Evolutionary conservation across 2,888 invertebrate species (phyloP).

Genomic region (Pelosia muscerda): DNA sequence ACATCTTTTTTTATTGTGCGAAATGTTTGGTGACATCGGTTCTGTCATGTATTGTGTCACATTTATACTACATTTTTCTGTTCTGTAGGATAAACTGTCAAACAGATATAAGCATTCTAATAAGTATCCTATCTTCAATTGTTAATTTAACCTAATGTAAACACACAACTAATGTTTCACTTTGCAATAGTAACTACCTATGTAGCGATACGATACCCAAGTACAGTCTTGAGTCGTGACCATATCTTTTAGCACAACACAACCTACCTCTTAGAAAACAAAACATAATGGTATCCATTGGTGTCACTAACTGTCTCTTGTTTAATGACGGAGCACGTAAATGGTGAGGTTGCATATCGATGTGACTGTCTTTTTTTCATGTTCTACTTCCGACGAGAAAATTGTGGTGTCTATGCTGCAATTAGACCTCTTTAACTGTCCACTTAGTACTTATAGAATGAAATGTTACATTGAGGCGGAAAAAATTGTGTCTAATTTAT

Average conservation of each 20-base stretch:
- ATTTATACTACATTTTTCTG: too few species aligned
- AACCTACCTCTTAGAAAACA: constrained; percentile 17
- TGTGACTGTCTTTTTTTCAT: constrained; percentile 48
- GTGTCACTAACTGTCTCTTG: constrained; percentile 44
- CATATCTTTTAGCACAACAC: background rate
- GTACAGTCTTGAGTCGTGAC: background rate
- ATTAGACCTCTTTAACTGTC: constrained; percentile 59
- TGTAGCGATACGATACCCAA: background rate
- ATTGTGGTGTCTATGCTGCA: constrained; percentile 60
- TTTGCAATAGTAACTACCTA: background rate
- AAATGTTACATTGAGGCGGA: constrained; percentile 50
- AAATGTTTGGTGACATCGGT: too few species aligned
- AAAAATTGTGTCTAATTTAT: constrained; percentile 38
- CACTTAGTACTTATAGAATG: constrained; percentile 54
- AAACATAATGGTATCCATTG: constrained; percentile 45
- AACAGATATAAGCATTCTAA: too few species aligned
- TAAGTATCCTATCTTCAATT: too few species aligned
- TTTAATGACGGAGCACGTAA: constrained; percentile 47
- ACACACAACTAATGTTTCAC: too few species aligned
- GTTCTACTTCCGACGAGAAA: constrained; percentile 64
- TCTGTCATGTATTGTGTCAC: too few species aligned
- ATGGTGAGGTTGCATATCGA: constrained; percentile 48
- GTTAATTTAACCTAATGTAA: too few species aligned
- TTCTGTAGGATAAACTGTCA: too few species aligned
- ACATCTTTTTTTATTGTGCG: too few species aligned